phyloP scores from a whole-genome alignment of 2,113 vertebrate genomes.

The Megaceryle torquata region DNA sequence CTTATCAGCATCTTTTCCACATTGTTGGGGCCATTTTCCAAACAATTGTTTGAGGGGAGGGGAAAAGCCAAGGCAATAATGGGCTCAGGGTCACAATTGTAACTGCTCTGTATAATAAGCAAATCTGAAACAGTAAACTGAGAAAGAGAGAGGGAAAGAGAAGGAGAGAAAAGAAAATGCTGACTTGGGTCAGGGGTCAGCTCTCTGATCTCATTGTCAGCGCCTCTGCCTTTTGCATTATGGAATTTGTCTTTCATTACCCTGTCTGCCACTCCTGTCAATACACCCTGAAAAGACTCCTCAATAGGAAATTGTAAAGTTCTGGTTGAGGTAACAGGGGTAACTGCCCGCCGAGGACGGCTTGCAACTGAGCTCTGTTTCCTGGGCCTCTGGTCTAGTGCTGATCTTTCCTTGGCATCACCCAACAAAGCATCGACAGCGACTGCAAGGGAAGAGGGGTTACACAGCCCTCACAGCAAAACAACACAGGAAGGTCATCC shows the following conservation, averaged over 20 bases:
- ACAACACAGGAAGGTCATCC: neutral
- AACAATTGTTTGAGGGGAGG: slow-evolving; percentile 73
- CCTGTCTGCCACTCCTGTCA: slow-evolving; percentile 73
- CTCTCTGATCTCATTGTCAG: slow-evolving; percentile 83
- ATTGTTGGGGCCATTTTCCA: slow-evolving; percentile 71
- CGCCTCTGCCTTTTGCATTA: slow-evolving; percentile 70
- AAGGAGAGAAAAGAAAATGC: slow-evolving; percentile 72
- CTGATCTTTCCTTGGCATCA: neutral
- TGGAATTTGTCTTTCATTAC: slow-evolving; percentile 81
- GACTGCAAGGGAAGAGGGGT: neutral
- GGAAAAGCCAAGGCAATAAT: slow-evolving; percentile 72
- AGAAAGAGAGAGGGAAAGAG: slow-evolving; percentile 68
- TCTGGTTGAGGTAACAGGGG: slow-evolving; percentile 57
- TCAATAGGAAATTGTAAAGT: slow-evolving; percentile 61
- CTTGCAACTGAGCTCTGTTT: neutral
- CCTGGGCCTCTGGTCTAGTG: neutral
- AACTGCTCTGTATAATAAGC: slow-evolving; percentile 49
- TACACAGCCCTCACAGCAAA: fast-evolving
- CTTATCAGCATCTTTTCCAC: slow-evolving; percentile 83
- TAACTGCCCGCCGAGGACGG: neutral
- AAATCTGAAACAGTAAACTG: slow-evolving; percentile 14
- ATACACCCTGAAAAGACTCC: slow-evolving; percentile 57
- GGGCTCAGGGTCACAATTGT: slow-evolving; percentile 71
- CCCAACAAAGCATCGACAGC: neutral
- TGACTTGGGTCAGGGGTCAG: slow-evolving; percentile 81